Evolutionary conservation across 2,888 invertebrate genomes (phyloP).

Genomic region (Steinernema hermaphroditum): DNA sequence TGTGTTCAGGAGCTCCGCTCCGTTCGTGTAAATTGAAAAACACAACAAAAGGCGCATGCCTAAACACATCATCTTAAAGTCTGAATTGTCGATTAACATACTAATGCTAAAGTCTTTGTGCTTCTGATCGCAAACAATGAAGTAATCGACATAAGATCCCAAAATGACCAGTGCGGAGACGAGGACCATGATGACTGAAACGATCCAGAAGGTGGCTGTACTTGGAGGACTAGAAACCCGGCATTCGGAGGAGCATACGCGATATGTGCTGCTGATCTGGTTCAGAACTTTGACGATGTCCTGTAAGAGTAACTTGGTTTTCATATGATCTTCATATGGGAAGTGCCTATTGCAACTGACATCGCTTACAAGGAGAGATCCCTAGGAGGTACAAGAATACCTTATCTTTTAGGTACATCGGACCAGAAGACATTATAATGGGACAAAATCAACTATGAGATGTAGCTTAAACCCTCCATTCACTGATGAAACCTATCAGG

Average conservation of each 20-base stretch:
- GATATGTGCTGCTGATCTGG: slow-evolving; percentile 3
- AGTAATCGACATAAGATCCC: slow-evolving; percentile 5
- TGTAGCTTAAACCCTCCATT: no score
- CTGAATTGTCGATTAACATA: background rate
- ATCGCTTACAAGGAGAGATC: background rate
- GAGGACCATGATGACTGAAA: slow-evolving; percentile 4
- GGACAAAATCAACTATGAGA: no score
- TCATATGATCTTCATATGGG: background rate
- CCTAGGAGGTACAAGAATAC: background rate
- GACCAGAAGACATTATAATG: no score
- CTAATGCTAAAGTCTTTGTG: slow-evolving; percentile 11
- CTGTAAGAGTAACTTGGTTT: background rate
- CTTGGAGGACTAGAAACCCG: background rate
- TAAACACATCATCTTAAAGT: slow-evolving; percentile 18
- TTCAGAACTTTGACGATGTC: background rate
- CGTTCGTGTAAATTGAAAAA: slow-evolving; percentile 44
- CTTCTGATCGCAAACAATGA: background rate
- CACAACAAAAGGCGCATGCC: slow-evolving; percentile 37
- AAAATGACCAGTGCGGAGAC: slow-evolving; percentile 3
- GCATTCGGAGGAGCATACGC: background rate
- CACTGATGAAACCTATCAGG: no score
- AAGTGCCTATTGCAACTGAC: background rate
- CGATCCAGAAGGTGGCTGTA: slow-evolving; percentile 3
- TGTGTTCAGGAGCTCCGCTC: slow-evolving; percentile 36
- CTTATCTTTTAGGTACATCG: background rate